Percentiles rank a stretch among this genome's conserved stretches.
phyloP scores from a whole-genome alignment of 2,797 vertebrate species.

The Limnodromus scolopaceus region DNA sequence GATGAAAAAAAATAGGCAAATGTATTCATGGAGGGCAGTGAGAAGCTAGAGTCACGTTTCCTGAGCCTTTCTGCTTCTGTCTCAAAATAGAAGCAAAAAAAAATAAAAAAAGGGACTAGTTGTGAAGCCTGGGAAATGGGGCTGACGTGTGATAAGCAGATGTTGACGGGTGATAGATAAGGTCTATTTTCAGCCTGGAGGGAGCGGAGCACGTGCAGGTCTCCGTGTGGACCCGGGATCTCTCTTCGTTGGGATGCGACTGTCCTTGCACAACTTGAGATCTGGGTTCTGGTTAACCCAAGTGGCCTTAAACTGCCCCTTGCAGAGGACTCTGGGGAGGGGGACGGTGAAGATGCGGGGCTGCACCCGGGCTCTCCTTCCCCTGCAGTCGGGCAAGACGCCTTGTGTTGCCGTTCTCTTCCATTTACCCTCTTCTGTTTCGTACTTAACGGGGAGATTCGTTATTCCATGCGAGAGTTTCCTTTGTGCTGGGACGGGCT shows the following conservation, averaged over 20 bases:
- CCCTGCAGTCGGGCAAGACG: rapidly evolving
- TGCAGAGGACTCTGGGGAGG: background rate
- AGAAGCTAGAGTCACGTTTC: background rate
- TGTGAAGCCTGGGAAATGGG: background rate
- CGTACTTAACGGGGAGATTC: conserved; percentile 44
- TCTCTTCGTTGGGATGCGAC: background rate
- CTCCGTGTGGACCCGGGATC: background rate
- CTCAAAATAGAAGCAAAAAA: background rate
- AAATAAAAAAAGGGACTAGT: background rate
- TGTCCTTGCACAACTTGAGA: background rate
- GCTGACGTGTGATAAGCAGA: background rate
- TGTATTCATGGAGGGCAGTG: background rate
- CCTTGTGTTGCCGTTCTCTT: background rate
- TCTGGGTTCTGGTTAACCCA: background rate
- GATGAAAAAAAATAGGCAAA: no score
- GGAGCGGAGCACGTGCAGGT: background rate
- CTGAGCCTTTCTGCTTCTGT: background rate
- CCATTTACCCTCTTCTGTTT: background rate
- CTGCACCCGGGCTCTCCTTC: rapidly evolving
- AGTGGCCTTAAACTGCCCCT: background rate
- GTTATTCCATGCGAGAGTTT: conserved; percentile 47
- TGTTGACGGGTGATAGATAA: background rate
- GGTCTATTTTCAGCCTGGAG: background rate
- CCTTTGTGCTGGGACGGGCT: conserved; percentile 57
- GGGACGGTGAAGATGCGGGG: rapidly evolving